Conservation (phyloP, 2,113 vertebrate species). For the Carassius carassius region DNA sequence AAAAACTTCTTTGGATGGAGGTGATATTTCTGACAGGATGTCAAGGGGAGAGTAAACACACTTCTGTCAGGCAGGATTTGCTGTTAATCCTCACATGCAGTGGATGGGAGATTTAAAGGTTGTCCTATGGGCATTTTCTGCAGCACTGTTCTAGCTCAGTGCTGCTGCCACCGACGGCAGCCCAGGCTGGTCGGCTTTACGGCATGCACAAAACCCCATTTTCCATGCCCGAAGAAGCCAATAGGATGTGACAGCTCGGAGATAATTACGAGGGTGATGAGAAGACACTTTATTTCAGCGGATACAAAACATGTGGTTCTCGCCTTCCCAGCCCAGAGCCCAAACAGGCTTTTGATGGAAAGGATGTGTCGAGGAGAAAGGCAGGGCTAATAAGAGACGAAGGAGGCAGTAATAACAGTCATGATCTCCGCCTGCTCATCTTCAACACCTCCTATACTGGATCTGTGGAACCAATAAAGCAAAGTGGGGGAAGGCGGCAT, state of each 20-base stretch:
- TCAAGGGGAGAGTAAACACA: slow-evolving; percentile 37
- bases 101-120: slow-evolving; percentile 50
- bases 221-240: neutral
- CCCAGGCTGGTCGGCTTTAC: slow-evolving; percentile 7
- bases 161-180: neutral
- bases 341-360: slow-evolving; percentile 55
- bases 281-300: slow-evolving; percentile 51
- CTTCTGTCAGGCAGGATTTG: slow-evolving; percentile 50
- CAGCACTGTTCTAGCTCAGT: slow-evolving; percentile 15
- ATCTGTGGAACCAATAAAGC: slow-evolving; percentile 13
- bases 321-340: slow-evolving; percentile 39
- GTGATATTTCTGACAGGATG: slow-evolving; percentile 34
- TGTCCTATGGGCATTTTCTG: slow-evolving; percentile 50
- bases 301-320: slow-evolving; percentile 56
- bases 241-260: slow-evolving; percentile 45
- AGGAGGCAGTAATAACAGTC: slow-evolving; percentile 46
- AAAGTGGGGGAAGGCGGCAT: neutral
- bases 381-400: slow-evolving; percentile 31
- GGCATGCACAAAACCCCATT: slow-evolving; percentile 18
- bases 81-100: slow-evolving; percentile 42
- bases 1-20: slow-evolving; percentile 6
- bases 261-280: slow-evolving; percentile 56
- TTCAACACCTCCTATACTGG: slow-evolving; percentile 15
- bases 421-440: slow-evolving; percentile 54
- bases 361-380: slow-evolving; percentile 47